Conservation (phyloP, 64 coral and sea anemone genomes). For the Astreopora myriophthalma region DNA sequence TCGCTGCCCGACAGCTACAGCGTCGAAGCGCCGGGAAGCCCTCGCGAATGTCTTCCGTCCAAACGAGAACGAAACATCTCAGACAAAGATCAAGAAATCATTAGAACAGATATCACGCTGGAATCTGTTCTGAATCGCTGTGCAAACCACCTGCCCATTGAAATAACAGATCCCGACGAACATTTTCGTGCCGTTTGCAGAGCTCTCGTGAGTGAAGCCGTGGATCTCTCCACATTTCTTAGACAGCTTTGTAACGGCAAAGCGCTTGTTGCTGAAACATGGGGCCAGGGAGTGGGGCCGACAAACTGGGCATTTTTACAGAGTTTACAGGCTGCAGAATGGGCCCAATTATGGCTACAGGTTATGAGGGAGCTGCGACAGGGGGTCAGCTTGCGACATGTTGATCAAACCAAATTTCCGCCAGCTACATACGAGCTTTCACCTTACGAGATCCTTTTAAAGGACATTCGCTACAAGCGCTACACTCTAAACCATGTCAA, state of each 20-base stretch:
- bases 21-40: slow-evolving; percentile 3
- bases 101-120: slow-evolving; percentile 49
- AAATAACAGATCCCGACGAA: slow-evolving; percentile 48
- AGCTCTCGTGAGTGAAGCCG: slow-evolving; percentile 78
- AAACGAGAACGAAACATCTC: slow-evolving; percentile 56
- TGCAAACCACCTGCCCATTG: slow-evolving; percentile 71
- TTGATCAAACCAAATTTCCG: slow-evolving; percentile 78
- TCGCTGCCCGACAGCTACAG: slow-evolving; percentile 58
- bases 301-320: slow-evolving; percentile 92
- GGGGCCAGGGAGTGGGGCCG: slow-evolving; percentile 78
- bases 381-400: slow-evolving; percentile 88
- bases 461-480: slow-evolving; percentile 87
- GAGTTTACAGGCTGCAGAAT: slow-evolving; percentile 84
- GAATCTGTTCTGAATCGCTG: slow-evolving; percentile 83
- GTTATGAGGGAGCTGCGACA: slow-evolving; percentile 83
- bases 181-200: slow-evolving; percentile 88
- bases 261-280: slow-evolving; percentile 75
- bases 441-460: slow-evolving; percentile 88
- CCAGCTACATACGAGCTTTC: slow-evolving; percentile 80
- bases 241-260: slow-evolving; percentile 86
- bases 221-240: slow-evolving; percentile 78
- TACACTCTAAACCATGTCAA: slow-evolving; percentile 69
- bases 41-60: slow-evolving; percentile 18
- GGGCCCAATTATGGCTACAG: slow-evolving; percentile 95
- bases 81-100: slow-evolving; percentile 37